phyloP scores from a whole-genome alignment of 2,797 vertebrate species.

The Propithecus deckenii region DNA sequence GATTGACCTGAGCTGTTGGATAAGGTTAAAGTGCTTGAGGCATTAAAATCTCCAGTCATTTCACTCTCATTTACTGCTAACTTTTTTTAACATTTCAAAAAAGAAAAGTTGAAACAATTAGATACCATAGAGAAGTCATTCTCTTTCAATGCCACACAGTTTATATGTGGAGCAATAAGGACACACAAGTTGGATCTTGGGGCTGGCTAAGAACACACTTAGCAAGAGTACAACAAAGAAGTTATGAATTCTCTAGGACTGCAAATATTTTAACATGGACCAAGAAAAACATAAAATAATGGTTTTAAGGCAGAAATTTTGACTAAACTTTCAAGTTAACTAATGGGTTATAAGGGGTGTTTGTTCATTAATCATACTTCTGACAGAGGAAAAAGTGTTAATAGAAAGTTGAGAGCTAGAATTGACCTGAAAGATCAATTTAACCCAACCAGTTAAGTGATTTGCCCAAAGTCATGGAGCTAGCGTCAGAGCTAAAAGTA shows the following conservation, averaged over 20 bases:
- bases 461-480: background rate
- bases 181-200: background rate
- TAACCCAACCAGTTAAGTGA: slow-evolving; percentile 10
- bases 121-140: background rate
- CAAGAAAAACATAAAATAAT: slow-evolving; percentile 37
- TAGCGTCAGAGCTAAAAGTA: background rate
- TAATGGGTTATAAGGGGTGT: background rate
- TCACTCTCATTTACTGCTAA: slow-evolving; percentile 58
- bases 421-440: slow-evolving; percentile 37
- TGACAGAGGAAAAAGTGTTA: slow-evolving; percentile 34
- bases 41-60: slow-evolving; percentile 64
- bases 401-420: slow-evolving; percentile 31
- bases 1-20: slow-evolving; percentile 72
- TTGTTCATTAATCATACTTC: slow-evolving; percentile 53
- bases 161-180: background rate
- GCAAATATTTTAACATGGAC: background rate
- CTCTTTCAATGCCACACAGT: background rate
- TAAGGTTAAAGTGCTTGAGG: slow-evolving; percentile 82
- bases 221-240: background rate
- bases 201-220: background rate
- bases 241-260: background rate
- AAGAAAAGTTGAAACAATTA: slow-evolving; percentile 18
- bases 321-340: background rate
- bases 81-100: slow-evolving; percentile 72
- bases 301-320: background rate